Conservation (phyloP, 2,888 invertebrate species). For the Spisula solida region DNA sequence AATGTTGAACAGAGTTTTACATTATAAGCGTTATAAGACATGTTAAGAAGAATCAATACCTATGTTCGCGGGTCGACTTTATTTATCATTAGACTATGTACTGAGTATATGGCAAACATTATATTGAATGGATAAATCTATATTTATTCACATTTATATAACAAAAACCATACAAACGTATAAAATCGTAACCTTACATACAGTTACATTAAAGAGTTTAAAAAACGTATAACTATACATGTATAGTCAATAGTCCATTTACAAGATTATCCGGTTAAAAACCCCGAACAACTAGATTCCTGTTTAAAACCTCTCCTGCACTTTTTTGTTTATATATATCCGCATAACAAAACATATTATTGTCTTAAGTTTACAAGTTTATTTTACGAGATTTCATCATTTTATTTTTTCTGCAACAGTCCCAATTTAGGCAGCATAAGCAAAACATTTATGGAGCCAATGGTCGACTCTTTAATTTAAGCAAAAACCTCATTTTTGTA, state of each 20-base stretch:
- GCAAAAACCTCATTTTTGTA: too few species aligned
- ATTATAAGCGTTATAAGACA: neutral
- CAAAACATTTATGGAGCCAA: too few species aligned
- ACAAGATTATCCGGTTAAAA: neutral
- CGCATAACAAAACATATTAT: too few species aligned
- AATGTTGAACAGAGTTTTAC: slow-evolving; percentile 3
- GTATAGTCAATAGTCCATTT: neutral
- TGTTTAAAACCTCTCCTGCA: neutral
- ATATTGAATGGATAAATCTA: neutral
- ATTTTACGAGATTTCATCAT: too few species aligned
- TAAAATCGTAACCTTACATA: neutral
- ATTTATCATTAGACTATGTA: neutral
- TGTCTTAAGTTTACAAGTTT: too few species aligned
- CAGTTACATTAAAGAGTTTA: neutral
- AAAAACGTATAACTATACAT: neutral
- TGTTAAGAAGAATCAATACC: neutral
- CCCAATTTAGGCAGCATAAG: too few species aligned
- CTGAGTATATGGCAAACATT: slow-evolving; percentile 5
- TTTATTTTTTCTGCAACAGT: too few species aligned
- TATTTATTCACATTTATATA: neutral
- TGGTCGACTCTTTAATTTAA: too few species aligned
- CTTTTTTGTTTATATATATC: too few species aligned
- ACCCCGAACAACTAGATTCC: neutral
- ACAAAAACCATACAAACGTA: neutral
- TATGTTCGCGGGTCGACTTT: neutral